A percentile compares a stretch with the other conserved stretches of the same genome.
Conservation (phyloP, 2,113 vertebrate species). For the Myrmecophaga tridactyla region DNA sequence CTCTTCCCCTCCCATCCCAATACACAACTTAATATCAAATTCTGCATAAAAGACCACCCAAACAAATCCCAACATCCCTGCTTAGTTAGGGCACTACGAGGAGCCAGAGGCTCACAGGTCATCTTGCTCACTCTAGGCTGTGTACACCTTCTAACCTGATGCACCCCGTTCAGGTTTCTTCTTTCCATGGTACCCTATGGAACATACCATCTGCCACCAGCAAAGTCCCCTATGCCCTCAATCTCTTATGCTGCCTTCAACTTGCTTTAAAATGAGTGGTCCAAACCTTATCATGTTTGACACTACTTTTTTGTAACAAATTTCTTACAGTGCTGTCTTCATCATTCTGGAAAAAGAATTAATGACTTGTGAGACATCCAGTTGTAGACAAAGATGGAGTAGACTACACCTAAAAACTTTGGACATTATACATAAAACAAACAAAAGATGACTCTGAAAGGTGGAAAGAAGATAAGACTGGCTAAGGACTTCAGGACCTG, state of each 20-base stretch:
- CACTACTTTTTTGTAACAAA: too few relatives aligned
- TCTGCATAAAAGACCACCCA: too few relatives aligned
- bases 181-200: background rate
- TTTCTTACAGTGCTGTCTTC: background rate
- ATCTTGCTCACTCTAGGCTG: background rate
- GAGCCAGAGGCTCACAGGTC: rapidly evolving
- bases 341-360: background rate
- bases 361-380: background rate
- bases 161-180: background rate
- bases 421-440: background rate
- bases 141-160: background rate
- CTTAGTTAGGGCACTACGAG: background rate
- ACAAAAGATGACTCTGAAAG: background rate
- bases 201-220: background rate
- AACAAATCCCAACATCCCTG: too few relatives aligned
- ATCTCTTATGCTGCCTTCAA: too few relatives aligned
- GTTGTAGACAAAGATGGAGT: background rate
- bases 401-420: background rate
- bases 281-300: background rate
- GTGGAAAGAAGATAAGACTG: background rate
- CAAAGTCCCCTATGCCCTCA: background rate
- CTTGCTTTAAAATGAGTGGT: background rate
- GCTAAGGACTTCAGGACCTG: background rate
- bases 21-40: background rate
- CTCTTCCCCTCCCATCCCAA: background rate